Base-by-base conservation (phyloP, 64 coral and sea anemone species). In the Hydrozoanthus tunicans region DNA sequence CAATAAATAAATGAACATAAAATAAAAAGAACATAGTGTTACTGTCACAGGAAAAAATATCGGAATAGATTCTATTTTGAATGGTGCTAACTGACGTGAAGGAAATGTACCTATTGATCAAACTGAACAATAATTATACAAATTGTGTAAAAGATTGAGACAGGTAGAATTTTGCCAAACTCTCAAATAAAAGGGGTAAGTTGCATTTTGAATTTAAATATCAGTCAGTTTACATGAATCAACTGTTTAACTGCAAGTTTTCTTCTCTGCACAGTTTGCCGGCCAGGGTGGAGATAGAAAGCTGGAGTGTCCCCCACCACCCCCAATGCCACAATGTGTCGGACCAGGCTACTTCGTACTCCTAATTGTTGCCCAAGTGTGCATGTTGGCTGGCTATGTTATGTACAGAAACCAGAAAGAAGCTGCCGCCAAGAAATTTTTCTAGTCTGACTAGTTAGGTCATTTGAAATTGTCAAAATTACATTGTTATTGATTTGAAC, bases 391-490 rank as follows among this genome's bases (percentile, higher is more conserved):
- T 12, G 94, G 94, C 56, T 99, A 99, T 76, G 83, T 99, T 20
- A 89, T 85, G 57, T 99, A 99, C 53, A 91, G 90, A 52, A 99
- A 95, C 89, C 97, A 99, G 60, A 99, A 96, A 23, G 97, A 99
- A 71, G 97, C 97, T 17, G 97, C 97, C 3, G 97, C 97, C 5
- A 99, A 99, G 85, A 99, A 99, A 90, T 99, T 99, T 93, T 99
- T 96, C 88, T 99, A 93, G 78, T 25, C 73, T 57, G 55, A 74
- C 70, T 79, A 63, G 56, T 20, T 86, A 53, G 32, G 55, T 79
- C 51, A 90, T 64, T 90, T 79, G 62, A 79, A 90, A 79, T 90
- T 90, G 75, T 90, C 67, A 15, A 64, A 90, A 78, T 79, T 54
- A 9, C 77, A 56, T 51, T 59, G n/a, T n/a, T n/a, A n/a, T n/a